Evolutionary conservation across 1,140 invertebrate species (phyloP).

Genomic region (Eumaeus atala): DNA sequence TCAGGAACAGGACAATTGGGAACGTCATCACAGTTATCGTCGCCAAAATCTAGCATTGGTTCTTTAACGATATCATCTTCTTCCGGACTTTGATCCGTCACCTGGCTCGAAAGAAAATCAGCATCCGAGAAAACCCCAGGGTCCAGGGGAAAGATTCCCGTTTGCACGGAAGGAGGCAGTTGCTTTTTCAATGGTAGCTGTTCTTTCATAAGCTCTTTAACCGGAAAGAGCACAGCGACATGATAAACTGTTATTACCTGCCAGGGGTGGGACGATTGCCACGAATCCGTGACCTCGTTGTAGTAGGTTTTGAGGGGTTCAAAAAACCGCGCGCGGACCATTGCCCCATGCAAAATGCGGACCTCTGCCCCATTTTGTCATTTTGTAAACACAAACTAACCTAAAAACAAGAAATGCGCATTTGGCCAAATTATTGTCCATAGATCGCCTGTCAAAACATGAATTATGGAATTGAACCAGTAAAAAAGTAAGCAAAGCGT

Average conservation of each 20-base stretch:
- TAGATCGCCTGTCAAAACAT: neutral
- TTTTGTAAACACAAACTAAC: slow-evolving; percentile 7
- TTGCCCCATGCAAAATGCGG: slow-evolving; percentile 7
- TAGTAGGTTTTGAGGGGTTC: neutral
- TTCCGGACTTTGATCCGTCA: slow-evolving; percentile 15
- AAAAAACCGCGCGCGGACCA: neutral
- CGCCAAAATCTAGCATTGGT: slow-evolving; percentile 14
- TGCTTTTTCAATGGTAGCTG: slow-evolving; percentile 8
- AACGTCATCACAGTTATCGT: slow-evolving; percentile 14
- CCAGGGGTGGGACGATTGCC: slow-evolving; percentile 3
- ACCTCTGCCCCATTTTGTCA: slow-evolving; percentile 6
- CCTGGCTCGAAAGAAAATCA: slow-evolving; percentile 17
- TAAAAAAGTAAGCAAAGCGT: slow-evolving; percentile 6
- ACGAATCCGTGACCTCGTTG: slow-evolving; percentile 5
- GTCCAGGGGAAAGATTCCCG: slow-evolving; percentile 7
- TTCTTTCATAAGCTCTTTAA: slow-evolving; percentile 1
- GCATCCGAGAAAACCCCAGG: slow-evolving; percentile 9
- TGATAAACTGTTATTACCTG: slow-evolving; percentile 8
- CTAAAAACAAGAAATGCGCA: slow-evolving; percentile 8
- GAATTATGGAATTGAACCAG: slow-evolving; percentile 8
- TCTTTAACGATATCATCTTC: slow-evolving; percentile 14
- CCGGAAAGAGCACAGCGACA: slow-evolving; percentile 1
- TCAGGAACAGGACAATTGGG: slow-evolving; percentile 12
- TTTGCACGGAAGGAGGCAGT: slow-evolving; percentile 5
- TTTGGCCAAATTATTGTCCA: neutral